Evolutionary conservation across 2,797 vertebrate species (phyloP).

Genomic region (Forpus xanthops): DNA sequence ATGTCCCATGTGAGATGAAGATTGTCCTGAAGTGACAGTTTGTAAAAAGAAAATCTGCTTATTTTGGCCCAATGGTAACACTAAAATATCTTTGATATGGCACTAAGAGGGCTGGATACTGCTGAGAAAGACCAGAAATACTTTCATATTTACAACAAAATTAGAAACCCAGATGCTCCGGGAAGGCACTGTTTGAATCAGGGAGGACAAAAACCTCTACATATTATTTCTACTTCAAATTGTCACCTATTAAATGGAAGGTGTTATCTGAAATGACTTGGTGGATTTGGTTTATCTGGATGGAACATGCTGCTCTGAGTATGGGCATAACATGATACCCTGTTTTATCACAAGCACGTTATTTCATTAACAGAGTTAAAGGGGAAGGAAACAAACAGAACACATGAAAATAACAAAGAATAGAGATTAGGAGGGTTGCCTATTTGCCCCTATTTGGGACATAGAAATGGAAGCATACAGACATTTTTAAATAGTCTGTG

Average conservation of each 20-base stretch:
- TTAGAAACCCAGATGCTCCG: not conserved
- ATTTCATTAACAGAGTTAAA: not conserved
- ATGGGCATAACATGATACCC: not conserved
- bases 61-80: not conserved
- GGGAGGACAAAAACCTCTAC: not conserved
- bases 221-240: not conserved
- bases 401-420: not conserved
- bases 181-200: not conserved
- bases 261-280: not conserved
- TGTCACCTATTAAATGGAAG: not conserved
- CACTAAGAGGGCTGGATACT: not conserved
- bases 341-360: not conserved
- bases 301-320: not conserved
- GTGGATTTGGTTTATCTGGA: not conserved
- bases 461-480: not conserved
- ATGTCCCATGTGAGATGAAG: not conserved
- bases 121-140: not conserved
- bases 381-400: not conserved
- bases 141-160: not conserved
- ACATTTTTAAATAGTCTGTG: not conserved
- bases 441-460: not conserved
- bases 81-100: not conserved
- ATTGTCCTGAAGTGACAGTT: not conserved
- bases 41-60: not conserved
- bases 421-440: not conserved